A percentile compares a stretch with the other conserved stretches of the same genome.
These are phyloP conservation scores for Scelioninae gen. 1 DNA, from an alignment of 2,888 invertebrate species.

Conservation along the genomic window DNA sequence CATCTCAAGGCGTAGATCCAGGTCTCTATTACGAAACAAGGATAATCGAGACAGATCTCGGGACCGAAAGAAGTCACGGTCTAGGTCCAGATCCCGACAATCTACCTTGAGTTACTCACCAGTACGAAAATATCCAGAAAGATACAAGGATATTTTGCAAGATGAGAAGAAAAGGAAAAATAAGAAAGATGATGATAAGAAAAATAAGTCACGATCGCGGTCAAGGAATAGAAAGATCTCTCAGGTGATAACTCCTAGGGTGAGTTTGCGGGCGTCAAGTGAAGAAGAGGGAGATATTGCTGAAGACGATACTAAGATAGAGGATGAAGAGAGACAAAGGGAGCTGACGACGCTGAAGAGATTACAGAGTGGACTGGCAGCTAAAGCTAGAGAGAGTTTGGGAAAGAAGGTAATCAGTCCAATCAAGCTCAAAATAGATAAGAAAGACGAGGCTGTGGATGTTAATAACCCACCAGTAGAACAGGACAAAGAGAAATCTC, in stretches of 20 bases:
- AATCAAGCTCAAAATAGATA: constrained; percentile 78
- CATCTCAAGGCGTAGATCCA: constrained; percentile 76
- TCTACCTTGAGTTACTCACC: constrained; percentile 89
- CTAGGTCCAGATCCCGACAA: constrained; percentile 80
- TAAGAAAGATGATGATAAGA: constrained; percentile 83
- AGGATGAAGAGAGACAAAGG: constrained; percentile 87
- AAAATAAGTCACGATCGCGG: constrained; percentile 77
- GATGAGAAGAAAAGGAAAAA: constrained; percentile 87
- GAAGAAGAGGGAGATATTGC: constrained; percentile 85
- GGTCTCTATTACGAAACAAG: constrained; percentile 59
- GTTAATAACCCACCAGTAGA: constrained; percentile 82
- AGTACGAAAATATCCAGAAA: constrained; percentile 88
- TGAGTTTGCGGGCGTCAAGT: constrained; percentile 82
- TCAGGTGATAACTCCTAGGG: constrained; percentile 79
- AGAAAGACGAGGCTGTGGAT: constrained; percentile 76
- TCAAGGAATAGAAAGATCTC: constrained; percentile 76
- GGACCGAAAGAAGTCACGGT: constrained; percentile 74
- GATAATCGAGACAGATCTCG: constrained; percentile 56
- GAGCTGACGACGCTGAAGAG: constrained; percentile 89
- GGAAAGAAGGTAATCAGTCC: constrained; percentile 86
- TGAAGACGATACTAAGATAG: constrained; percentile 86
- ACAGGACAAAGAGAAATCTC: constrained; percentile 75
- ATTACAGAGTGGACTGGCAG: constrained; percentile 87
- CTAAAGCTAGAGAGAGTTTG: constrained; percentile 89
- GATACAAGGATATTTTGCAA: constrained; percentile 88